A percentile compares a stretch with the other conserved stretches of the same genome.
Evolutionary conservation across 1,140 invertebrate species (phyloP).

Genomic region (Drosophila yakuba): DNA sequence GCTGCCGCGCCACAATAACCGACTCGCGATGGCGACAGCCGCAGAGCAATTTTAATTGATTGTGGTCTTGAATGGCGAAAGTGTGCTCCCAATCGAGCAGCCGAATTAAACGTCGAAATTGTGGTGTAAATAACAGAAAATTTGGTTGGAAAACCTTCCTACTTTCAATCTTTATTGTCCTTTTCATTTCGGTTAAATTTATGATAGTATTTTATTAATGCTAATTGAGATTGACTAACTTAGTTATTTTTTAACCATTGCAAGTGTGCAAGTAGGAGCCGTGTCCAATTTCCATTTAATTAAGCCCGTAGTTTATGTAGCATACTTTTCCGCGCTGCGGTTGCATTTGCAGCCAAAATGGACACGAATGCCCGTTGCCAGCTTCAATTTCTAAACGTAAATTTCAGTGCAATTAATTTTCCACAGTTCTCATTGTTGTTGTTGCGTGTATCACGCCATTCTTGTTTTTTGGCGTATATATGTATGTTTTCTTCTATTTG

Average conservation of each 20-base stretch:
- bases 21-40: slow-evolving; percentile 33
- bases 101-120: neutral
- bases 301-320: slow-evolving; percentile 34
- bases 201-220: too few species aligned
- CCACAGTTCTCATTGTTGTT: slow-evolving; percentile 23
- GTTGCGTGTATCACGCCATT: slow-evolving; percentile 67
- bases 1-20: slow-evolving; percentile 43
- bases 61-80: slow-evolving; percentile 29
- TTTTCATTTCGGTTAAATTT: neutral
- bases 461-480: slow-evolving; percentile 4
- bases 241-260: too few species aligned
- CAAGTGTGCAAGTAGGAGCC: too few species aligned
- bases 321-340: slow-evolving; percentile 51
- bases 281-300: slow-evolving; percentile 32
- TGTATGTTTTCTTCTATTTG: slow-evolving; percentile 43
- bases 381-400: slow-evolving; percentile 59
- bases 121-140: slow-evolving; percentile 11
- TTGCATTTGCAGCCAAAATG: slow-evolving; percentile 21
- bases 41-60: slow-evolving; percentile 51
- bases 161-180: too few species aligned
- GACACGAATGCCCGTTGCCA: slow-evolving; percentile 16
- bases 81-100: slow-evolving; percentile 14
- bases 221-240: neutral
- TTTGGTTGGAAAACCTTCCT: too few species aligned
- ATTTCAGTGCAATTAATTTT: slow-evolving; percentile 69